Percentiles rank a stretch among this genome's conserved stretches.
phyloP scores from a whole-genome alignment of 64 coral and sea anemone species.

The Hydrozoanthus tunicans region DNA sequence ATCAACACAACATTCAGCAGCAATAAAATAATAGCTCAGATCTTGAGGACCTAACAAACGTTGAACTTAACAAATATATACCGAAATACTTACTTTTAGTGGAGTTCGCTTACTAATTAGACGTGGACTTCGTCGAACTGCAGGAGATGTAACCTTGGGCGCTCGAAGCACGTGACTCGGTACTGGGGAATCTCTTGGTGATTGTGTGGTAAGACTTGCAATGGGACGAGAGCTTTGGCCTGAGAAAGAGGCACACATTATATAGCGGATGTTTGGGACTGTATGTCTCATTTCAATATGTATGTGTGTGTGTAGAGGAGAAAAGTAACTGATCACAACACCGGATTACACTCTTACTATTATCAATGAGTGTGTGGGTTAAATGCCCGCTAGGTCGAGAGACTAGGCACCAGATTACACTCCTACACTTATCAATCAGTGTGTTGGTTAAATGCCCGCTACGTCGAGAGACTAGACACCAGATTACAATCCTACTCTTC shows the following conservation, averaged over 20 bases:
- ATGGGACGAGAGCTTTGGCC: neutral
- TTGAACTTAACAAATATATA: neutral
- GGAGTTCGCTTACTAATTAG: neutral
- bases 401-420: too few species aligned
- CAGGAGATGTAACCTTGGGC: neutral
- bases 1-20: neutral
- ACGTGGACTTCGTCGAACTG: conserved; percentile 13
- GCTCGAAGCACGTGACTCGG: neutral
- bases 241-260: neutral
- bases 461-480: too few species aligned
- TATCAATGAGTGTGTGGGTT: too few species aligned
- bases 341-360: too few species aligned
- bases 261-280: neutral
- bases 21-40: neutral
- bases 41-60: neutral
- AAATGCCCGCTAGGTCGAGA: too few species aligned
- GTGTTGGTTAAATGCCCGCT: too few species aligned
- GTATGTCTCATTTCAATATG: too few species aligned
- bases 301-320: too few species aligned
- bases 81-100: conserved; percentile 1
- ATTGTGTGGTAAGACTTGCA: neutral
- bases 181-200: neutral
- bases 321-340: too few species aligned
- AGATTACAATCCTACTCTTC: too few species aligned
- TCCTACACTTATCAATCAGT: too few species aligned